phyloP scores from a whole-genome alignment of 1,140 invertebrate species.

The Nephila pilipes region DNA sequence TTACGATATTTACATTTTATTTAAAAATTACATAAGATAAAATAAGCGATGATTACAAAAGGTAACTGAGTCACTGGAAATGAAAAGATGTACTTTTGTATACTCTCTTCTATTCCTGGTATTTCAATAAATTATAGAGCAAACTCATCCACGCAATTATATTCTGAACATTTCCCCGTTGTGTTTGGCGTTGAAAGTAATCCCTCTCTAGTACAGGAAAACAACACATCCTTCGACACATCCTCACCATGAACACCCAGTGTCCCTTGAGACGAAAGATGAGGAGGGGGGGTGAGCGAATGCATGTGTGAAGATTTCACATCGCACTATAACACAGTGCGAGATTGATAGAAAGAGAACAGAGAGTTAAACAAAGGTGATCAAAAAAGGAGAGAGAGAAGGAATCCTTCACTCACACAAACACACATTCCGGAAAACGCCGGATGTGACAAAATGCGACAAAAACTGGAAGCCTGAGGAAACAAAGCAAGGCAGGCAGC shows the following conservation, averaged over 20 bases:
- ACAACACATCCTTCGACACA: neutral
- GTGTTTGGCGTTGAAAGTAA: neutral
- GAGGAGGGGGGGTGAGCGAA: neutral
- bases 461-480: slow-evolving; percentile 62
- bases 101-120: neutral
- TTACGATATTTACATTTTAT: no score
- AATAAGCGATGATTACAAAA: no score
- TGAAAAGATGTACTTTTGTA: no score
- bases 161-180: neutral
- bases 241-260: neutral
- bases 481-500: slow-evolving; percentile 57
- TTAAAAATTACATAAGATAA: no score
- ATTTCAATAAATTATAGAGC: neutral
- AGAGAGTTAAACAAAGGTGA: slow-evolving; percentile 62
- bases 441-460: slow-evolving; percentile 75
- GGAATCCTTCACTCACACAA: slow-evolving; percentile 66
- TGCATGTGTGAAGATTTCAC: slow-evolving; percentile 4
- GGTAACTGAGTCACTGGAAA: no score
- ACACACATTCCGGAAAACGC: slow-evolving; percentile 73
- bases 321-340: neutral
- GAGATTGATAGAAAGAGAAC: slow-evolving; percentile 8
- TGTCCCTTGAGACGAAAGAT: neutral
- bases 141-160: neutral
- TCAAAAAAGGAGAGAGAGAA: neutral
- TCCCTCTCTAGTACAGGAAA: neutral